These are phyloP conservation scores for Decapterus maruadsi DNA, from an alignment of 2,797 vertebrate genomes.

Conservation along the genomic window DNA sequence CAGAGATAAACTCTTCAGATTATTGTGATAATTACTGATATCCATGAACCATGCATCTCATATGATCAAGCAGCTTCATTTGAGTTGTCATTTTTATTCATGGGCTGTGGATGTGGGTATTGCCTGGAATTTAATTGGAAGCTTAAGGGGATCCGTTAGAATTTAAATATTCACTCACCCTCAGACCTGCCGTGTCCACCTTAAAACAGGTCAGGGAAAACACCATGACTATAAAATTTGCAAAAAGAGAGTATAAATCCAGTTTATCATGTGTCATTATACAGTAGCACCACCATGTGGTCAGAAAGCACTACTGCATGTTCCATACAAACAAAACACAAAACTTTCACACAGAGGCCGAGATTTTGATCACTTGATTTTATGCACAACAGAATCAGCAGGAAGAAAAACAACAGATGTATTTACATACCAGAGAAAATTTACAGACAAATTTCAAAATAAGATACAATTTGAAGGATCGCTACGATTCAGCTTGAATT, in stretches of 20 bases:
- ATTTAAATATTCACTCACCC: background rate
- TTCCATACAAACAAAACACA: background rate
- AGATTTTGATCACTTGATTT: conserved; percentile 53
- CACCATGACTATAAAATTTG: background rate
- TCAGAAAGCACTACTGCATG: conserved; percentile 19
- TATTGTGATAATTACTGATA: background rate
- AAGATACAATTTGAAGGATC: conserved; percentile 21
- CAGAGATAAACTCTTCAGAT: background rate
- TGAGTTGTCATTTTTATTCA: background rate
- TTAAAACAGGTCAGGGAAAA: background rate
- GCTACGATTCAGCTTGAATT: conserved; percentile 11
- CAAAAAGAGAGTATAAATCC: background rate
- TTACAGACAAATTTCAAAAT: conserved; percentile 44
- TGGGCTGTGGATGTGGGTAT: background rate
- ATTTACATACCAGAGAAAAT: conserved; percentile 65
- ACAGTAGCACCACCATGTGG: conserved; percentile 76
- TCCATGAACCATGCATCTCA: background rate
- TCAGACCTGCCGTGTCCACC: background rate
- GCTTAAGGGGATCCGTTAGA: background rate
- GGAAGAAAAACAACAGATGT: conserved; percentile 29
- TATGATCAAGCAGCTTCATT: background rate
- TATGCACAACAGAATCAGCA: conserved; percentile 54
- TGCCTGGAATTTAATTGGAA: background rate
- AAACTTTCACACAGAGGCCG: conserved; percentile 69
- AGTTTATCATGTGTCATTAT: conserved; percentile 25